These are phyloP conservation scores for Porites lutea DNA, from an alignment of 64 coral and sea anemone species.

Conservation along the genomic window DNA sequence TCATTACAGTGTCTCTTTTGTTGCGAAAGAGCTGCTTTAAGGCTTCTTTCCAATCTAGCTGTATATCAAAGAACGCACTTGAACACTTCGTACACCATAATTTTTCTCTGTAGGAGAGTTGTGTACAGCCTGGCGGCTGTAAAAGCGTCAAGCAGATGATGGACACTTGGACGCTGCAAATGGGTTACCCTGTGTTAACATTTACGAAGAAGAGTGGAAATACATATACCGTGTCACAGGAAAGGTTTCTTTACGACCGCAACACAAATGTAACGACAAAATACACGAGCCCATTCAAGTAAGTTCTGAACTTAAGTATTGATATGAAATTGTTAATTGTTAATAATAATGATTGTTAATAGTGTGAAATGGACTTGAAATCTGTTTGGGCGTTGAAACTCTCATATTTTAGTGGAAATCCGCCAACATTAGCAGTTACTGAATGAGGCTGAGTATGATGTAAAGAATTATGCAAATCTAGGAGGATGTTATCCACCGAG, in stretches of 20 bases:
- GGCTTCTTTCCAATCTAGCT: no score
- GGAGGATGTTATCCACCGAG: no score
- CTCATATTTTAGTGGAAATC: no score
- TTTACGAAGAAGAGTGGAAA: constrained; percentile 34
- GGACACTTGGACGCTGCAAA: constrained; percentile 94
- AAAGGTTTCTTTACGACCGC: constrained; percentile 69
- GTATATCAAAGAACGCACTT: no score
- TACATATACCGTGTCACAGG: constrained; percentile 52
- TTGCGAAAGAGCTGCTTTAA: no score
- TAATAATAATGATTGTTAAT: neutral
- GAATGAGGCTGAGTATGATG: no score
- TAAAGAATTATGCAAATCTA: no score
- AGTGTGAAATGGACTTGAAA: no score
- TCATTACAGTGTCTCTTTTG: no score
- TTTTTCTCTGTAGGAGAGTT: constrained; percentile 59
- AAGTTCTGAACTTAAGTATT: neutral
- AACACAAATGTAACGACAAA: constrained; percentile 36
- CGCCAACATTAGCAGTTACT: no score
- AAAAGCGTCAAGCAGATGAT: constrained; percentile 74
- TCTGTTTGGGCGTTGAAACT: no score
- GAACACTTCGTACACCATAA: no score
- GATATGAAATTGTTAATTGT: neutral
- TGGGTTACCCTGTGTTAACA: constrained; percentile 87
- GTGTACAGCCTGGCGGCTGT: neutral
- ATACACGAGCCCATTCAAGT: constrained; percentile 56